Conservation (phyloP, 1,140 invertebrate species). For the Neelides sp. region DNA sequence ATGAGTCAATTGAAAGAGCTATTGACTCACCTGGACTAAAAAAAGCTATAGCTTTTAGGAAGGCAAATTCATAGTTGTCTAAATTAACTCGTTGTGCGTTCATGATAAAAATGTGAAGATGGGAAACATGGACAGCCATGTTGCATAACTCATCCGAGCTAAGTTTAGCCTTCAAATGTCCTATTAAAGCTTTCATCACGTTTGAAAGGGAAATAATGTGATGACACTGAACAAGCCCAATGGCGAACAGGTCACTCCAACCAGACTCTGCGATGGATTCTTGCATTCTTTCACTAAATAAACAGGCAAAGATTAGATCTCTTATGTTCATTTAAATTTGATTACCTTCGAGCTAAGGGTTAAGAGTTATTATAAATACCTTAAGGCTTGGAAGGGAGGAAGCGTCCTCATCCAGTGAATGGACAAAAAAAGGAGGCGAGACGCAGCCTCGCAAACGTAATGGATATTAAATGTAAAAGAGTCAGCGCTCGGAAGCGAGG, state of each 20-base stretch:
- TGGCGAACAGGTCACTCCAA: slow-evolving; percentile 85
- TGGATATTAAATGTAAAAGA: slow-evolving; percentile 19
- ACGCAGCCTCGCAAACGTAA: slow-evolving; percentile 75
- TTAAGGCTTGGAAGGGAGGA: slow-evolving; percentile 63
- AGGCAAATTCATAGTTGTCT: slow-evolving; percentile 73
- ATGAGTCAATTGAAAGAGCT: slow-evolving; percentile 8
- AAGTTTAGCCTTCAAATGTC: slow-evolving; percentile 41
- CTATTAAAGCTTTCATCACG: slow-evolving; percentile 68
- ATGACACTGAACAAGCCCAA: slow-evolving; percentile 81
- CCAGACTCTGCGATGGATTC: slow-evolving; percentile 53
- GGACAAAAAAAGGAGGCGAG: slow-evolving; percentile 70
- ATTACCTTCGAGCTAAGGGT: neutral
- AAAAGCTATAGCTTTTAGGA: slow-evolving; percentile 72
- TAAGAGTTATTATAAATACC: no score
- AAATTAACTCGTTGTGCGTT: slow-evolving; percentile 60
- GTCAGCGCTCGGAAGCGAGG: slow-evolving; percentile 48
- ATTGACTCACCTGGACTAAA: slow-evolving; percentile 50
- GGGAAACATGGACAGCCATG: slow-evolving; percentile 58
- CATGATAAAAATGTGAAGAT: slow-evolving; percentile 68
- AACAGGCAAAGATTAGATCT: no score
- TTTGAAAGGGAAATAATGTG: slow-evolving; percentile 62
- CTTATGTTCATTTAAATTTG: slow-evolving; percentile 13
- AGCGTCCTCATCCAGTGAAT: slow-evolving; percentile 79
- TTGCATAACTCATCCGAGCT: slow-evolving; percentile 14
- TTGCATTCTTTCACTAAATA: no score